Conservation (phyloP, 2,888 invertebrate species). For the Eupithecia vulgata region DNA sequence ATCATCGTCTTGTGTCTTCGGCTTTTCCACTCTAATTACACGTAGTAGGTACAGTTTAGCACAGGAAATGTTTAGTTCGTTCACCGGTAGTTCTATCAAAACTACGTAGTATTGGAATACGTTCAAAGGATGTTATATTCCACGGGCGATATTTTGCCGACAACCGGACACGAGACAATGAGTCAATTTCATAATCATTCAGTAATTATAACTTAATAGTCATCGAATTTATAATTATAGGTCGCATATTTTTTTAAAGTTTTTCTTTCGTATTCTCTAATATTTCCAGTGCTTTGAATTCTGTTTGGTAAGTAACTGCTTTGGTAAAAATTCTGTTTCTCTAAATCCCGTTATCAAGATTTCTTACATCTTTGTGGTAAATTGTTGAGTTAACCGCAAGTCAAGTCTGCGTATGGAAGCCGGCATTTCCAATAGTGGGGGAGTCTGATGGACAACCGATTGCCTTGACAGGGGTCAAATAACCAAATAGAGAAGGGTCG, state of each 20-base stretch:
- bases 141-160: neutral
- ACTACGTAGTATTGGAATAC: neutral
- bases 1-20: constrained; percentile 68
- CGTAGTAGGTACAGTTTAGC: constrained; percentile 37
- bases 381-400: constrained; percentile 70
- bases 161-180: neutral
- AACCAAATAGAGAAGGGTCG: constrained; percentile 58
- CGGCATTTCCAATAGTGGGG: constrained; percentile 72
- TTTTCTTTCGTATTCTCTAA: neutral
- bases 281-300: neutral
- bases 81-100: constrained; percentile 20
- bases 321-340: constrained; percentile 10
- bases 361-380: constrained; percentile 54
- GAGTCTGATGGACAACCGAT: constrained; percentile 66
- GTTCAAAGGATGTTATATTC: neutral
- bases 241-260: neutral
- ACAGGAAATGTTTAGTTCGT: constrained; percentile 57
- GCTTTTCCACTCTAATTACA: constrained; percentile 67
- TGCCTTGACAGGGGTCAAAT: constrained; percentile 75
- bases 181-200: constrained; percentile 10
- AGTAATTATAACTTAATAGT: neutral
- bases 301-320: neutral
- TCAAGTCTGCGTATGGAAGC: constrained; percentile 57
- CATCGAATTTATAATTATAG: too few species aligned
- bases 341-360: constrained; percentile 35